Base-by-base conservation (phyloP, 2,888 invertebrate genomes). In the Meta bourneti region DNA sequence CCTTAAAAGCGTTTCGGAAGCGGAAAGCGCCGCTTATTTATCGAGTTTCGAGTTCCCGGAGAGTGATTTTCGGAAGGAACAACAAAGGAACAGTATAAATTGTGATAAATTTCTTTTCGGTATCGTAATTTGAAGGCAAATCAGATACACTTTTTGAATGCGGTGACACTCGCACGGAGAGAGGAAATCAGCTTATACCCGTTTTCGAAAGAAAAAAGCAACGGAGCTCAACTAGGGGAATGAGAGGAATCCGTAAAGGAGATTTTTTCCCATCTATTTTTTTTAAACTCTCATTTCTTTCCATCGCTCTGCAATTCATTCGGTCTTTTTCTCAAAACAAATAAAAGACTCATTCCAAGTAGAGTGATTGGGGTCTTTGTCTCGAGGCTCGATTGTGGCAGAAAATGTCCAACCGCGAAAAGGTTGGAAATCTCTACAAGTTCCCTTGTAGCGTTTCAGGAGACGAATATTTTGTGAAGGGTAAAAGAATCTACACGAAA, bases 61-160 rank as follows among this genome's bases (percentile, higher is more conserved):
- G 52, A 83, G 83, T 74, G 72, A 72, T 83, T 83, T 52, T 74
- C 51, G 20, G 54, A 8, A 79, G 11, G 54, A 79, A 20, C 79
- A 54, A 54, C 79, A 51, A 52, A 61, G 61, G 51, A 54, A 20
- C 19, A 79, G 83, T 83, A 49, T 83, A 49, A 83, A 83, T 83
- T 83, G 83, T 72, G 83, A 83, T 83, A 83, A 83, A 83, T 83
- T 83, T 83, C 74, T 83, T 70, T 74, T 72, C 72, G 71, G 71
- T 74, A n/a, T 16, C 74, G 83, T 83, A 71, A 83, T 83, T 83
- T 83, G 72, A 51, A 49, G 71, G 72, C 71, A 71, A 83, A 83
- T 83, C 71, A 71, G 83, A 83, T 83, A 48, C 72, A 82, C 48
- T 82, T 82, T 61, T 82, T 82, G 82, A 82, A 71, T 71, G 52